Conservation (phyloP, 2,797 vertebrate genomes). For the Myripristis jacobus region DNA sequence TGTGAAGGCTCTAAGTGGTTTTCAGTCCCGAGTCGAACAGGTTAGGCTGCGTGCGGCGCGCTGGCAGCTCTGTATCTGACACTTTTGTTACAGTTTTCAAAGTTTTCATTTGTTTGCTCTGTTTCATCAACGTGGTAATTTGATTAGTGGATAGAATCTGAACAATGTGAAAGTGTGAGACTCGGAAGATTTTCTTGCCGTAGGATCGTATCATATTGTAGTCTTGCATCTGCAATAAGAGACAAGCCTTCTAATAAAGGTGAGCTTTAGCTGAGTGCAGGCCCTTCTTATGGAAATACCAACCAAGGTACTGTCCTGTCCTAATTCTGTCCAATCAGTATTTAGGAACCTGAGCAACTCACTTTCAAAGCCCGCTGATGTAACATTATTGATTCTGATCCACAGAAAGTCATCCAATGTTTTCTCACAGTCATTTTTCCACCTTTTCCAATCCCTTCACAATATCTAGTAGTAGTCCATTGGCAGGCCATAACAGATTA, state of each 20-base stretch:
- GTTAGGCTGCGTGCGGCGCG: slow-evolving; percentile 8
- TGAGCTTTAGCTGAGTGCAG: neutral
- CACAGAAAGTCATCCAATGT: neutral
- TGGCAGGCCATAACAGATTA: neutral
- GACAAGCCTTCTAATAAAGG: neutral
- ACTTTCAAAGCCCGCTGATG: too few species aligned
- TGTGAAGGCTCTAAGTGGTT: slow-evolving; percentile 44
- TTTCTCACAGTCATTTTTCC: neutral
- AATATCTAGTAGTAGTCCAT: neutral
- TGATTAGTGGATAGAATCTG: neutral
- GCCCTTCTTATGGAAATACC: neutral
- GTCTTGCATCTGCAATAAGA: too few species aligned
- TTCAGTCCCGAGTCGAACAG: slow-evolving; percentile 26
- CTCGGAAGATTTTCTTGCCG: too few species aligned
- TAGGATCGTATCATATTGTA: too few species aligned
- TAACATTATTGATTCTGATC: neutral
- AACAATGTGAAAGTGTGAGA: neutral
- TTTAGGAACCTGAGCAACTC: neutral
- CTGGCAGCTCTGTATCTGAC: neutral
- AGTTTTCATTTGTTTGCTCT: slow-evolving; percentile 6
- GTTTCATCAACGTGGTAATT: neutral
- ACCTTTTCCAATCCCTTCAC: neutral
- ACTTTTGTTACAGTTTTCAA: slow-evolving; percentile 4
- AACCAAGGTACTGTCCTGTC: neutral
- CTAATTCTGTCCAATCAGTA: neutral